Percentiles rank a stretch among this genome's conserved stretches.
Conservation (phyloP, 2,797 vertebrate species). For the Pangasius larnaudii region DNA sequence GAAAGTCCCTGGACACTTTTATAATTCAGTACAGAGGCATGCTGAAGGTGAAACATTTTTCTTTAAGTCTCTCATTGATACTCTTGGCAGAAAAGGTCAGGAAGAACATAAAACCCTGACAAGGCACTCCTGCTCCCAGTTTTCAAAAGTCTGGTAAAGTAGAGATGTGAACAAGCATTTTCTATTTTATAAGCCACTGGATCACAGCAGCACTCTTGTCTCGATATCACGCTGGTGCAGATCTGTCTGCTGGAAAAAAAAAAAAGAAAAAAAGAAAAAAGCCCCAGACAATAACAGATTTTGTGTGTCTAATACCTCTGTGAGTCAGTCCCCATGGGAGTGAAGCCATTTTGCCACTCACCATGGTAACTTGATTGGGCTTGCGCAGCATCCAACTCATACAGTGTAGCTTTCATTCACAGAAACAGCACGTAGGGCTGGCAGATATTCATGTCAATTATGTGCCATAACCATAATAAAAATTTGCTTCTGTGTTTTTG, state of each 20-base stretch:
- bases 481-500: neutral
- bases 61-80: neutral
- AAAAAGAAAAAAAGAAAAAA: neutral
- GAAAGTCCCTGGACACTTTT: neutral
- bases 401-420: conserved; percentile 49
- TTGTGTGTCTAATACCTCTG: conserved; percentile 45
- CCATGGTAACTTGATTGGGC: conserved; percentile 58
- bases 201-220: conserved; percentile 1
- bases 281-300: conserved; percentile 31
- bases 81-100: conserved; percentile 5
- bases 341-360: conserved; percentile 51
- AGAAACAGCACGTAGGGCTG: conserved; percentile 40
- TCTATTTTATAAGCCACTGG: conserved; percentile 1
- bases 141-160: neutral
- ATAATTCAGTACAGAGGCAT: neutral
- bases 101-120: neutral
- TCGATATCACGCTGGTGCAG: neutral
- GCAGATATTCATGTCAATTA: conserved; percentile 20
- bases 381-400: conserved; percentile 47
- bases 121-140: neutral
- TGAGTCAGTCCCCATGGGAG: conserved; percentile 51
- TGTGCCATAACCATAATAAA: neutral
- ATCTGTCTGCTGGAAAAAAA: neutral
- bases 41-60: neutral
- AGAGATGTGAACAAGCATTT: neutral